A percentile compares a stretch with the other conserved stretches of the same genome.
Evolutionary conservation across 2,113 vertebrate species (phyloP).

Genomic region (Anseranas semipalmata): DNA sequence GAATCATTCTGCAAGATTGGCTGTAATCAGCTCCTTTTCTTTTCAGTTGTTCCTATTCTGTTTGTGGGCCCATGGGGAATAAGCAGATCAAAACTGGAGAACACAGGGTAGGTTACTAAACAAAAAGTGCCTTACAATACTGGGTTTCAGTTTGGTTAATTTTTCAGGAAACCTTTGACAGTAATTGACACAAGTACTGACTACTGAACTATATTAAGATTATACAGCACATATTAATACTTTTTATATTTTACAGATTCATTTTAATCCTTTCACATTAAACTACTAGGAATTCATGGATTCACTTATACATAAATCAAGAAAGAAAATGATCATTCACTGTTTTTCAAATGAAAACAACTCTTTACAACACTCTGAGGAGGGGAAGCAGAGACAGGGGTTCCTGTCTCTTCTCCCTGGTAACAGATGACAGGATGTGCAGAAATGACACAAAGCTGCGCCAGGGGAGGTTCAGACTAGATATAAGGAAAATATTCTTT

Average conservation of each 20-base stretch:
- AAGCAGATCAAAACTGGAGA: conserved; percentile 84
- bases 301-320: not conserved
- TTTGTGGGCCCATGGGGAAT: conserved; percentile 90
- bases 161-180: not conserved
- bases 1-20: not conserved
- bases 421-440: not conserved
- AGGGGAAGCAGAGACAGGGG: not conserved
- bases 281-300: not conserved
- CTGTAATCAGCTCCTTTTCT: not conserved
- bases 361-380: not conserved
- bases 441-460: not conserved
- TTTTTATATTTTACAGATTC: not conserved
- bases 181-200: not conserved
- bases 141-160: not conserved
- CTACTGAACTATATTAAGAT: not conserved
- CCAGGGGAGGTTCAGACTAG: not conserved
- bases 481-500: not conserved
- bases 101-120: conserved; percentile 81
- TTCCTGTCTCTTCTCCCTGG: not conserved
- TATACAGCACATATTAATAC: not conserved
- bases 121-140: not conserved
- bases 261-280: not conserved
- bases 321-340: not conserved
- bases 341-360: not conserved
- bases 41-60: conserved; percentile 85